phyloP scores from a whole-genome alignment of 2,113 vertebrate genomes.

The Cisticola juncidis region DNA sequence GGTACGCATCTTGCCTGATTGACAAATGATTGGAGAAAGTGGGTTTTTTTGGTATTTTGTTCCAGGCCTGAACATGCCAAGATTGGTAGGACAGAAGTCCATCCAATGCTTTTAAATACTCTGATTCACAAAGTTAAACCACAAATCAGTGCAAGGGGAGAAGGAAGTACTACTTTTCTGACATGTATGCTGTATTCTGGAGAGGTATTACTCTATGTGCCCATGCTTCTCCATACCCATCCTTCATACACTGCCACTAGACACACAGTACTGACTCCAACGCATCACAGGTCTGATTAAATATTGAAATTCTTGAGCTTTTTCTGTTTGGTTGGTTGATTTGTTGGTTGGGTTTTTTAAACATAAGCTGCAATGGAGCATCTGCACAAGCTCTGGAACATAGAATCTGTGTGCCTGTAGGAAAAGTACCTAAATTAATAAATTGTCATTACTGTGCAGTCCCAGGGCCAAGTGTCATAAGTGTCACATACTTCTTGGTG shows the following conservation, averaged over 20 bases:
- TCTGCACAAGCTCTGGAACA: neutral
- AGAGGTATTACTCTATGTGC: neutral
- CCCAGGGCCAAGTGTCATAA: neutral
- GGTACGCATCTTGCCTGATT: fast-evolving
- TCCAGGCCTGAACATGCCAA: fast-evolving
- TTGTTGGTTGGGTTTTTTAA: neutral
- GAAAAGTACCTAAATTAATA: neutral
- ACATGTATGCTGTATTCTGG: neutral
- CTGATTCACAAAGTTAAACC: neutral
- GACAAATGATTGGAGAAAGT: neutral
- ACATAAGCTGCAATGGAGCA: neutral
- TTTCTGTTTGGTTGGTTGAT: neutral
- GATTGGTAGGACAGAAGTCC: neutral
- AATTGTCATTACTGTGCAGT: neutral
- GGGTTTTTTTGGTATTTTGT: neutral
- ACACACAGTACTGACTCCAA: neutral
- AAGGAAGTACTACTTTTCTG: no score
- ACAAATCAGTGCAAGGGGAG: neutral
- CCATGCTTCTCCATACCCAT: neutral
- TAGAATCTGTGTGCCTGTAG: neutral
- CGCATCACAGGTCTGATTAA: neutral
- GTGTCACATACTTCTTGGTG: neutral
- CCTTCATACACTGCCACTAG: neutral
- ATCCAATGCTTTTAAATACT: neutral
- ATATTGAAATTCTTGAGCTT: neutral